Base-by-base conservation (phyloP, 2,888 invertebrate genomes). In the Troides aeacus region DNA sequence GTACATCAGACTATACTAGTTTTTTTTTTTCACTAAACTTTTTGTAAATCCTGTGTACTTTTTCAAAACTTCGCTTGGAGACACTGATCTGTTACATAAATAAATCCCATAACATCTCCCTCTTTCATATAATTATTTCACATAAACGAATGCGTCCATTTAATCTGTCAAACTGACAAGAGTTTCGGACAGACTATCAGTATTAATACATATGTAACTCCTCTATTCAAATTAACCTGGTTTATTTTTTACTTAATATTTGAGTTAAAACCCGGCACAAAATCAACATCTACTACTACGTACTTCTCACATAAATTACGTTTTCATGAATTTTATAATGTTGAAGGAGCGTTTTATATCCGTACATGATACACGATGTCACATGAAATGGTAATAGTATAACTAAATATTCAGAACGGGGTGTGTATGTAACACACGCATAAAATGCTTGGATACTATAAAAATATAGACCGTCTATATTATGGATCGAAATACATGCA, bases 61-160 rank as follows among this genome's bases (percentile, higher is more conserved):
- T 62, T 60, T 30, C 62, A 61, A 65, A 36, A 57, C 62, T 64
- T 56, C 53, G 64, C 60, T 36, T 56, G 42, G 50, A 63, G 12
- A 42, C 18, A 15, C 36, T 53, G 24, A 21, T 42, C 24, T 17
- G 56, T 50, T 24, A 60, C 17, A 23, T 53, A 39, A 57, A 67
- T n/a, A 56, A 61, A 57, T 62, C 42, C 42, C 56, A 62, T 62
- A 67, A 17, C 46, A 46, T 6, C 18, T 36, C 15, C 36, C 68
- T 60, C 68, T 68, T 68, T 64, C 68, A 64, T 60, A 64, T 60
- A 64, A 64, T 69, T 69, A 69, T 69, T 69, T 69, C 30, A 56
- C 69, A 64, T 58, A 23, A 58, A 7, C 12, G 18, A 53, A 18
- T 6, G 53, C 18, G 1, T 46, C 10, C 15, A 4, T 46, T 46